These are phyloP conservation scores for Mesorhabditis sp. DNA, from an alignment of 2,888 invertebrate genomes.

Conservation along the genomic window DNA sequence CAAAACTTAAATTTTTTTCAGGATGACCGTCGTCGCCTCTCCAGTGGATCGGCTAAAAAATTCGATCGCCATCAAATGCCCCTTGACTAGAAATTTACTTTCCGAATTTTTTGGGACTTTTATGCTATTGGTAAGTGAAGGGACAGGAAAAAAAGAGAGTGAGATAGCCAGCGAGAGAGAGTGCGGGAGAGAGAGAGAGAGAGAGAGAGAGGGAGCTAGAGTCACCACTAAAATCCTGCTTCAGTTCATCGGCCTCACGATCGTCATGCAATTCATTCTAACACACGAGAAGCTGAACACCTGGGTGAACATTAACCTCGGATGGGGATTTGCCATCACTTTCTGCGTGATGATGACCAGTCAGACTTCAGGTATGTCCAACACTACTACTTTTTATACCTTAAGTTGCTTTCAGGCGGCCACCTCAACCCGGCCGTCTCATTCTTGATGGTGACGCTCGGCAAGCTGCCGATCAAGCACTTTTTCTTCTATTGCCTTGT, in stretches of 20 bases:
- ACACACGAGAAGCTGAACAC: constrained; percentile 46
- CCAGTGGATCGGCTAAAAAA: constrained; percentile 33
- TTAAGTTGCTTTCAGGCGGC: constrained; percentile 24
- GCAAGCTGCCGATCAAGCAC: constrained; percentile 34
- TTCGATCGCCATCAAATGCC: constrained; percentile 34
- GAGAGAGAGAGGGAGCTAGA: constrained; percentile 5
- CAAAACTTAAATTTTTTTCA: not conserved
- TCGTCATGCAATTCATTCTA: constrained; percentile 48
- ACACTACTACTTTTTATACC: constrained; percentile 6
- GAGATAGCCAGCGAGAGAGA: not conserved
- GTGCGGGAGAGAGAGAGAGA: not conserved
- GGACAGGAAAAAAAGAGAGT: not conserved
- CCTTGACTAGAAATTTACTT: constrained; percentile 39
- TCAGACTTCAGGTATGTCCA: constrained; percentile 35
- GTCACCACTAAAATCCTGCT: no score
- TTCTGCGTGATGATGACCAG: constrained; percentile 42
- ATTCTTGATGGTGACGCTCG: constrained; percentile 40
- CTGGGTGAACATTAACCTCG: constrained; percentile 46
- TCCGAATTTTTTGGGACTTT: constrained; percentile 50
- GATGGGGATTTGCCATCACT: constrained; percentile 47
- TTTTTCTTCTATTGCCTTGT: constrained; percentile 43
- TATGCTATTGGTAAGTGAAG: constrained; percentile 30
- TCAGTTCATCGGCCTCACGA: constrained; percentile 46
- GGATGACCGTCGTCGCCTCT: constrained; percentile 7
- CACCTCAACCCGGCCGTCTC: constrained; percentile 46